Evolutionary conservation across 2,113 vertebrate species (phyloP), one percentile per base, ranked within the genome.

Genomic region (Silurus glanis): DNA sequence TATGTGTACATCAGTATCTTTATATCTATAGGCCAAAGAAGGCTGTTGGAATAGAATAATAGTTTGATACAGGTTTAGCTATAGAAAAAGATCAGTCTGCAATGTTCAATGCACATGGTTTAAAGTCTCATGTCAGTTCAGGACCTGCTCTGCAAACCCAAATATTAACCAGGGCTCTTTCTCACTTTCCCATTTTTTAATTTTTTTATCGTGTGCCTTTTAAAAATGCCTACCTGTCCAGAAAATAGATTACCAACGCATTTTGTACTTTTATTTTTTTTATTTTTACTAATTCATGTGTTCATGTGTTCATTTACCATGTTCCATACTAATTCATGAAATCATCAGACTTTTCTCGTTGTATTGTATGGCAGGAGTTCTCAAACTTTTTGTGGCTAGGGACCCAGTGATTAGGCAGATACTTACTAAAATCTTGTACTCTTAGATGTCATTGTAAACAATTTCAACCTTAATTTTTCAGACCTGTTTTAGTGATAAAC

Each of bases 71-170:
- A n/a, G 21, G 61, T 23, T n/a, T 64, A n/a, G 61, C 21, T 64
- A 10, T 64, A n/a, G 51, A 58, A 80, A 45, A 74, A 21, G 47
- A 12, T 2, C 28, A 51, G 28, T 23, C 10, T 47, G 23, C 69
- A 86, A 89, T 83, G 56, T 87, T 83, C 83, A 83, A 37, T 80
- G 61, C 79, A 89, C 69, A 83, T 80, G 86, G 64, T 58, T 51
- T 14, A 53, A n/a, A 83, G 49, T 67, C 88, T 79, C 67, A 17
- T 53, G 59, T 47, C 59, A 47, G 9, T n/a, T 19, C 16, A 49
- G 17, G 56, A 49, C 59, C n/a, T 75, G 62, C 51, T 25, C 61
- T 47, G 49, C 71, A 64, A 85, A 61, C 19, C 61, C 49, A 59
- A 37, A 67, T 66, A 85, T 37, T 37, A 2, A 45, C 64, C 72